phyloP scores from a whole-genome alignment of 2,113 vertebrate species.

The Dendropsophus ebraccatus region DNA sequence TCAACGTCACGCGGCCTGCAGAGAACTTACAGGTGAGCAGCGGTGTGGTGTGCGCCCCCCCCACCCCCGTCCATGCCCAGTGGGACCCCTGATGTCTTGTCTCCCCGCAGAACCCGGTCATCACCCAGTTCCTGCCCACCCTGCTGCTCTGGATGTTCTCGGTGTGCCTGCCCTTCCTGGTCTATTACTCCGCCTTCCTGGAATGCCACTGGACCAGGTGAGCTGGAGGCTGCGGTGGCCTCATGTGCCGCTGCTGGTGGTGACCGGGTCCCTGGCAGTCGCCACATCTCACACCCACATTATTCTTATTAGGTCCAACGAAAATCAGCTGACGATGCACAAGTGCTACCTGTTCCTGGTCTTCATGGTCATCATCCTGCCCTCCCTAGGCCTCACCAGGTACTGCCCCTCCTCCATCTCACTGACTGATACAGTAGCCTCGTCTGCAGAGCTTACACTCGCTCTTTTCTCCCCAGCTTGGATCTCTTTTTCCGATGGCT shows the following conservation, averaged over 20 bases:
- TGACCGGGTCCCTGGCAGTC: neutral
- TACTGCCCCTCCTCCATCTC: constrained; percentile 62
- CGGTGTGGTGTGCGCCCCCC: no score
- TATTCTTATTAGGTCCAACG: constrained; percentile 76
- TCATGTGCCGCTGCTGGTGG: neutral
- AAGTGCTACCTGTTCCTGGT: constrained; percentile 95
- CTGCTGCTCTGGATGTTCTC: constrained; percentile 94
- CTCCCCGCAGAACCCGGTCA: constrained; percentile 83
- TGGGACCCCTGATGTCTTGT: neutral
- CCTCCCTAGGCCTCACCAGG: constrained; percentile 93
- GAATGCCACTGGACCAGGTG: constrained; percentile 98
- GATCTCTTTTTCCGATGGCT: constrained; percentile 95
- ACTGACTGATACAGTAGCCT: neutral
- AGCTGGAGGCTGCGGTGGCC: no score
- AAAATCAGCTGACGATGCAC: constrained; percentile 93
- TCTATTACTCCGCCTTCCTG: constrained; percentile 92
- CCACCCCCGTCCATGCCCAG: no score
- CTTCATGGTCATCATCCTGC: constrained; percentile 97
- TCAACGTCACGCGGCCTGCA: constrained; percentile 92
- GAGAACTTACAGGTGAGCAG: constrained; percentile 85
- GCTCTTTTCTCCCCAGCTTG: constrained; percentile 73
- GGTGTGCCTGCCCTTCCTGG: constrained; percentile 89
- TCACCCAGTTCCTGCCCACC: constrained; percentile 96
- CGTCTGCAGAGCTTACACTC: neutral
- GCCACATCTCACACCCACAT: neutral